Evolutionary conservation across 2,113 vertebrate genomes (phyloP).

Genomic region (Hiodon alosoides): DNA sequence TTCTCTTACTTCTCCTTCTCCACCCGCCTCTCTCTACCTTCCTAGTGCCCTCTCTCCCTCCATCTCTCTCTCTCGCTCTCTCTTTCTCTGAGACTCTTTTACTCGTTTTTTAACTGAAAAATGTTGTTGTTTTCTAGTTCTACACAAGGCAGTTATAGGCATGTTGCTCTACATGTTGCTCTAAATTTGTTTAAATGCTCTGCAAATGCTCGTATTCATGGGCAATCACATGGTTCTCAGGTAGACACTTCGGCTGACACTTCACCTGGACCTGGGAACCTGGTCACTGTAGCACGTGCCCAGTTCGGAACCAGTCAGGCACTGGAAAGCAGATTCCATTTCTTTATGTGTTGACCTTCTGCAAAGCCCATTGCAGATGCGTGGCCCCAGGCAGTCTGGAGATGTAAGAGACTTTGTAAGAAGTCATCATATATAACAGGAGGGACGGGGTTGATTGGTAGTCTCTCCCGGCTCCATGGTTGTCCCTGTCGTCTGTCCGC

Average conservation of each 20-base stretch:
- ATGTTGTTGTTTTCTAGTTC: background rate
- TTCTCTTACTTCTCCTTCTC: background rate
- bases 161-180: background rate
- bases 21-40: background rate
- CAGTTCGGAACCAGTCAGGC: background rate
- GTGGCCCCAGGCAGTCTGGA: too few relatives aligned
- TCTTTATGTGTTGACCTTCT: too few relatives aligned
- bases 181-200: background rate
- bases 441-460: too few relatives aligned
- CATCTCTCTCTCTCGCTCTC: too few relatives aligned
- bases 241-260: background rate
- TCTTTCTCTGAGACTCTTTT: background rate
- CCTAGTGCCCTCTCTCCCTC: background rate
- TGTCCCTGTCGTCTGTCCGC: background rate
- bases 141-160: background rate
- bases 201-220: background rate
- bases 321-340: constrained; percentile 43
- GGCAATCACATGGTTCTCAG: too few relatives aligned
- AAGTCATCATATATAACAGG: too few relatives aligned
- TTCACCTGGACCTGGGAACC: background rate
- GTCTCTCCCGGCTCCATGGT: too few relatives aligned
- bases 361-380: too few relatives aligned
- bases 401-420: too few relatives aligned
- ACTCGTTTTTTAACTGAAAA: background rate
- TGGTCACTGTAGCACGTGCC: background rate